Percentiles rank a stretch among this genome's conserved stretches.
These are phyloP conservation scores for Falco concolor DNA, from an alignment of 2,797 vertebrate genomes.

Conservation along the genomic window DNA sequence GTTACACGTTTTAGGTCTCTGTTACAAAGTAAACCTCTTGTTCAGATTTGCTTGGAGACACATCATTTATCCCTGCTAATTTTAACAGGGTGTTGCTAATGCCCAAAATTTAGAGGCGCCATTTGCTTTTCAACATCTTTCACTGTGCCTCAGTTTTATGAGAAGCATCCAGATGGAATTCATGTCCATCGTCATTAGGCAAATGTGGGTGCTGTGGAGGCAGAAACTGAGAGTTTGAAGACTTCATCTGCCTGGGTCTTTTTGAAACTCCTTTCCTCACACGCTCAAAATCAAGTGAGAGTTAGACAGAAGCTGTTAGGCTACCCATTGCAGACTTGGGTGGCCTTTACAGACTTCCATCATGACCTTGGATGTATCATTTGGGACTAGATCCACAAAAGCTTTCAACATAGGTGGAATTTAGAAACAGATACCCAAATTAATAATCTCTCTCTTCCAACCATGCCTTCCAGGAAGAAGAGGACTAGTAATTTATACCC, in stretches of 20 bases:
- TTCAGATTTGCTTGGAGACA: neutral
- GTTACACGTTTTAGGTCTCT: neutral
- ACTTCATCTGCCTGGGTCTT: neutral
- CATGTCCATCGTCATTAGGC: neutral
- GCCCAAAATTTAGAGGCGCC: neutral
- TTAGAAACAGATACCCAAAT: neutral
- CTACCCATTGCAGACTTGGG: neutral
- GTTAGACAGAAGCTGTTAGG: neutral
- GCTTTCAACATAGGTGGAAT: neutral
- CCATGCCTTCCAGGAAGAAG: neutral
- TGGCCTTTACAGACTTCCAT: neutral
- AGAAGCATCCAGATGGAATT: neutral
- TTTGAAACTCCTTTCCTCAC: neutral
- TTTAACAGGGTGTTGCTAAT: neutral
- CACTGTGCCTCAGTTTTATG: neutral
- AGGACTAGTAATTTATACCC: neutral
- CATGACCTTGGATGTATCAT: neutral
- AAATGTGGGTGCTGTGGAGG: neutral
- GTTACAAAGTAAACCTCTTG: neutral
- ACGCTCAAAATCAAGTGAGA: neutral
- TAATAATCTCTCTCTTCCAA: neutral
- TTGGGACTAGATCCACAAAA: neutral
- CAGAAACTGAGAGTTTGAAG: neutral
- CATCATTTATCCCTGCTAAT: neutral
- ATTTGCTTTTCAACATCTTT: neutral